Evolutionary conservation across 2,113 vertebrate genomes (phyloP).

Genomic region (Bungarus multicinctus): DNA sequence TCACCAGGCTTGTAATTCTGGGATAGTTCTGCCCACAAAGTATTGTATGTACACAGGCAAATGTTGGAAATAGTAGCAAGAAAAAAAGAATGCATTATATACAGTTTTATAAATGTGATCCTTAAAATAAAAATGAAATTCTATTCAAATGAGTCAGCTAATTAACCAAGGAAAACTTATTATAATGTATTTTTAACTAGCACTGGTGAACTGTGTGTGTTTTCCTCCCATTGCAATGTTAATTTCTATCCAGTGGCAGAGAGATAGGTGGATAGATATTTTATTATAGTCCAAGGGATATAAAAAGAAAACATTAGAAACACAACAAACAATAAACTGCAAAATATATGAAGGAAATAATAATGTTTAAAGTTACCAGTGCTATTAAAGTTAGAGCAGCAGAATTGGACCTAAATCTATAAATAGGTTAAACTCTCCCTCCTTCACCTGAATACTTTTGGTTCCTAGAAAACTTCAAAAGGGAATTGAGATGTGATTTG

Average conservation of each 20-base stretch:
- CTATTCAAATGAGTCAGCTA: background rate
- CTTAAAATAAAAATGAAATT: background rate
- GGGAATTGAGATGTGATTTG: background rate
- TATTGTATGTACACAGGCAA: background rate
- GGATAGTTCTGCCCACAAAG: background rate
- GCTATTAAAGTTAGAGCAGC: background rate
- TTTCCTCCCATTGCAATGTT: background rate
- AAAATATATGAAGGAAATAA: background rate
- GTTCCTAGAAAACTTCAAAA: background rate
- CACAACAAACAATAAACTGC: background rate
- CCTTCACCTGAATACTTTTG: background rate
- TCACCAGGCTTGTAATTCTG: background rate
- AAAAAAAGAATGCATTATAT: background rate
- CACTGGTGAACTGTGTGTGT: background rate
- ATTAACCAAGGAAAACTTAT: background rate
- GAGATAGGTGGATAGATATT: background rate
- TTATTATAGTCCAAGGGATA: background rate
- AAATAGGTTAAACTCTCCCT: background rate
- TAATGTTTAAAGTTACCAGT: background rate
- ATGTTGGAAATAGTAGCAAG: background rate
- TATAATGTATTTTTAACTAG: background rate
- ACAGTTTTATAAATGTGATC: background rate
- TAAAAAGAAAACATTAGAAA: background rate
- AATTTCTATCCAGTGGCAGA: background rate
- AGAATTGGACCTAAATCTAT: background rate